Evolutionary conservation across 2,888 invertebrate genomes (phyloP).

Genomic region (Notodonta dromedarius): DNA sequence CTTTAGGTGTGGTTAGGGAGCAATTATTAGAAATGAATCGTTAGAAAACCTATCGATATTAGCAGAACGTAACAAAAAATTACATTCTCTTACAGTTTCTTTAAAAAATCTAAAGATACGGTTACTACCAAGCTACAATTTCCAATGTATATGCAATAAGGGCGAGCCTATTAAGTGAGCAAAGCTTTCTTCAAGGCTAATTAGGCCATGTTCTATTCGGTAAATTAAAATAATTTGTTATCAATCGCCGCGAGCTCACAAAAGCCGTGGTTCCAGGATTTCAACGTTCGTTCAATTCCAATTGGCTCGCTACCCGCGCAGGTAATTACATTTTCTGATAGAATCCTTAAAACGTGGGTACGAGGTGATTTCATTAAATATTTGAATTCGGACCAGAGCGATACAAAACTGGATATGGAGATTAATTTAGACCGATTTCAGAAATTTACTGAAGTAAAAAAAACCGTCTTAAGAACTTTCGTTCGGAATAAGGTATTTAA

Average conservation of each 20-base stretch:
- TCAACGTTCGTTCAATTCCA: background rate
- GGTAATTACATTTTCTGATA: slow-evolving; percentile 8
- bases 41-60: too few species aligned
- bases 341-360: slow-evolving; percentile 8
- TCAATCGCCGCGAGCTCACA: background rate
- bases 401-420: background rate
- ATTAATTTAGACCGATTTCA: background rate
- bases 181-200: background rate
- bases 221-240: background rate
- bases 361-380: slow-evolving; percentile 14
- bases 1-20: background rate
- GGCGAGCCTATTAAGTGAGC: too few species aligned
- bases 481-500: too few species aligned
- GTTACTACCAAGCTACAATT: too few species aligned
- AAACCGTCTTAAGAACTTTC: background rate
- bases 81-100: too few species aligned
- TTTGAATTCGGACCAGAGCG: background rate
- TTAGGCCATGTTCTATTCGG: background rate
- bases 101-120: too few species aligned
- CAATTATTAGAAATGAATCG: too few species aligned
- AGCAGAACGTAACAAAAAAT: too few species aligned
- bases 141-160: too few species aligned
- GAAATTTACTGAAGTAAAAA: background rate
- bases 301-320: slow-evolving; percentile 1
- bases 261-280: background rate